Evolutionary conservation across 2,797 vertebrate genomes (phyloP).

Genomic region (Spea hammondii): DNA sequence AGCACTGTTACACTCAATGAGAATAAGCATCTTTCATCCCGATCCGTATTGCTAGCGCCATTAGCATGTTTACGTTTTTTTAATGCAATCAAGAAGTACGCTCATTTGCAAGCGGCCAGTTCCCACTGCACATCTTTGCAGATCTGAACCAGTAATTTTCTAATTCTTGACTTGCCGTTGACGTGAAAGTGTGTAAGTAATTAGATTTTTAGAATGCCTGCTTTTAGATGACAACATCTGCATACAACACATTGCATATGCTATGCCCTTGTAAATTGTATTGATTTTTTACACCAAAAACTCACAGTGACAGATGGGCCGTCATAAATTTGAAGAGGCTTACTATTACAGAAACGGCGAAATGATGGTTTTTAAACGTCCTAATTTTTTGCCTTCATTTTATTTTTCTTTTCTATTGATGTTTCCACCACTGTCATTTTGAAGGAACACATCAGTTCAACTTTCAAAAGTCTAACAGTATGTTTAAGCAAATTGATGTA

Average conservation of each 20-base stretch:
- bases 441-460: conserved; percentile 28
- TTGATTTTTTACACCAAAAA: conserved; percentile 58
- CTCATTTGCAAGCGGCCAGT: conserved; percentile 45
- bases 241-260: conserved; percentile 56
- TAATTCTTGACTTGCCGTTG: conserved; percentile 59
- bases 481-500: too few species aligned
- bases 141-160: conserved; percentile 56
- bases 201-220: conserved; percentile 59
- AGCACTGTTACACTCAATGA: conserved; percentile 46
- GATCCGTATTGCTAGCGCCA: conserved; percentile 25
- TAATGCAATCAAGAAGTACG: conserved; percentile 51
- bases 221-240: conserved; percentile 60
- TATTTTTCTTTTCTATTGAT: conserved; percentile 35
- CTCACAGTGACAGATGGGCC: conserved; percentile 52
- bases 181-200: conserved; percentile 59
- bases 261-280: conserved; percentile 60
- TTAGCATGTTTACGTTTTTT: conserved; percentile 48
- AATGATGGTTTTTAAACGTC: conserved; percentile 42
- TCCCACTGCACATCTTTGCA: conserved; percentile 54
- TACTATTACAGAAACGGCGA: conserved; percentile 46
- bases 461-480: not conserved
- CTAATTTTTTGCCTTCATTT: conserved; percentile 1
- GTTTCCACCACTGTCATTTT: conserved; percentile 26
- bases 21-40: conserved; percentile 46
- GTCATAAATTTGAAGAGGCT: conserved; percentile 51